Evolutionary conservation across 2,113 vertebrate species (phyloP).

Genomic region (Tragelaphus imberbis): DNA sequence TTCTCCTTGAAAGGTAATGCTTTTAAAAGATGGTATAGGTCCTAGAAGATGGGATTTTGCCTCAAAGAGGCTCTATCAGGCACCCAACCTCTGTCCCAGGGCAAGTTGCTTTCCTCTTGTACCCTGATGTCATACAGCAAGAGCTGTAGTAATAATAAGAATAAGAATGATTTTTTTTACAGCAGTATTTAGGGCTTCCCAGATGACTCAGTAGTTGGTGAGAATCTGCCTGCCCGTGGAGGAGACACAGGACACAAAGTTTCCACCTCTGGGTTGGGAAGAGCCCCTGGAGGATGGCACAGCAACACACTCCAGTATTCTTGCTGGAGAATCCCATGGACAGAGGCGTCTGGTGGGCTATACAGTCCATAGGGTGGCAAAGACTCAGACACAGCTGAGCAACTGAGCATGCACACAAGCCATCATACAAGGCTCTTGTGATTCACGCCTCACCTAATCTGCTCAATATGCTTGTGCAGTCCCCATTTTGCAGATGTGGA

Average conservation of each 20-base stretch:
- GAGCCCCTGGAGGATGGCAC: background rate
- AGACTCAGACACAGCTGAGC: background rate
- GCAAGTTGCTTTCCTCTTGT: background rate
- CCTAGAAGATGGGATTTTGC: background rate
- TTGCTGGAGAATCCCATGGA: background rate
- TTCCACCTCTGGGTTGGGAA: background rate
- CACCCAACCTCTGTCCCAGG: background rate
- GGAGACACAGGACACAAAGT: background rate
- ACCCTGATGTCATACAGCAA: background rate
- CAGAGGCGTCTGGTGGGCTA: background rate
- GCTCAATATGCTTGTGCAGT: background rate
- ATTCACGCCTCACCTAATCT: background rate
- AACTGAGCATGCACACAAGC: background rate
- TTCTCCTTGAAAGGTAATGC: background rate
- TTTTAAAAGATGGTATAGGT: background rate
- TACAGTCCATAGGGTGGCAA: background rate
- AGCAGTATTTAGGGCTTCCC: background rate
- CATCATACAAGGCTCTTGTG: background rate
- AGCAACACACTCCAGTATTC: background rate
- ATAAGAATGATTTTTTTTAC: background rate
- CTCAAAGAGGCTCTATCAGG: background rate
- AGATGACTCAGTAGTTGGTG: background rate
- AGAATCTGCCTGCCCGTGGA: background rate
- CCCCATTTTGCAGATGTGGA: background rate
- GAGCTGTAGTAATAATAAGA: background rate